Percentiles rank a stretch among this genome's conserved stretches.
Evolutionary conservation across 2,797 vertebrate species (phyloP).

Genomic region (Megaceryle alcyon): DNA sequence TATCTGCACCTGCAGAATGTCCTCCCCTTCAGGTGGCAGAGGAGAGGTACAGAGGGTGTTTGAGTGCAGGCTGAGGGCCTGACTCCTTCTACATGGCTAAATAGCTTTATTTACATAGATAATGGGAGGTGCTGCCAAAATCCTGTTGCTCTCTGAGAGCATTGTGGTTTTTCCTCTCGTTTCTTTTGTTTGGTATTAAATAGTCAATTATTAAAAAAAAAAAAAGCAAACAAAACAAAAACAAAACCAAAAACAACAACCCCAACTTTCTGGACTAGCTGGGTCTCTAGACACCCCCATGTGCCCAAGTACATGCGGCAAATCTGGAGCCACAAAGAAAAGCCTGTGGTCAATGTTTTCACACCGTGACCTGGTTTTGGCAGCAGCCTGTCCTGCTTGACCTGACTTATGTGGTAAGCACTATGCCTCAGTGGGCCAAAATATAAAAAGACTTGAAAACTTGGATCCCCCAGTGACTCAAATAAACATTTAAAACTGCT

Average conservation of each 20-base stretch:
- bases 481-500: neutral
- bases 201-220: neutral
- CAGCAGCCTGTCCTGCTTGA: rapidly evolving
- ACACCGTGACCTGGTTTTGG: neutral
- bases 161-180: neutral
- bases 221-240: neutral
- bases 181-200: neutral
- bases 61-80: neutral
- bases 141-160: neutral
- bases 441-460: neutral
- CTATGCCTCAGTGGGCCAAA: neutral
- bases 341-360: neutral
- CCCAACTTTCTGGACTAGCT: neutral
- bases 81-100: neutral
- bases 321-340: neutral
- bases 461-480: neutral
- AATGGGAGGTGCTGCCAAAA: neutral
- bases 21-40: neutral
- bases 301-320: rapidly evolving
- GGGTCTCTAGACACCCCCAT: neutral
- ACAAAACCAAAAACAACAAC: too few species aligned
- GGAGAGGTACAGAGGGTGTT: neutral
- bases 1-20: neutral
- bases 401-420: neutral
- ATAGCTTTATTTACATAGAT: neutral